These are phyloP conservation scores for Caenorhabditis latens DNA, from an alignment of 1,140 invertebrate species.

Conservation along the genomic window DNA sequence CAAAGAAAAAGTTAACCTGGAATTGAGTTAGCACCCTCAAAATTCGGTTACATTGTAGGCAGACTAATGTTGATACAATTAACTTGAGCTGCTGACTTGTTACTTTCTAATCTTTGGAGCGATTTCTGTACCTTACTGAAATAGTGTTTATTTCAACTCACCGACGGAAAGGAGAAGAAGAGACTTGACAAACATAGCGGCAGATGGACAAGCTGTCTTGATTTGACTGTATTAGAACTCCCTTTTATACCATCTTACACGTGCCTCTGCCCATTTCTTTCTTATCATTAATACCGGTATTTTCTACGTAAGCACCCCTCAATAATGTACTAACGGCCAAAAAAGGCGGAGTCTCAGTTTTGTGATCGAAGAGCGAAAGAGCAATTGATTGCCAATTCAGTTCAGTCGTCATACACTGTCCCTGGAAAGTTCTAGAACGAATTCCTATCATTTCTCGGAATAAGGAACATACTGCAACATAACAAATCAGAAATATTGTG, in stretches of 20 bases:
- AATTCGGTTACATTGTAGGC: not conserved
- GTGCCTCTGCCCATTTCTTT: slow-evolving; percentile 14
- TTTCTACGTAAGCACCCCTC: slow-evolving; percentile 29
- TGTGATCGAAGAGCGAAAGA: slow-evolving; percentile 28
- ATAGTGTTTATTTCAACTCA: not conserved
- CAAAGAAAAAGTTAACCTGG: not conserved
- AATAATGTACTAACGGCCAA: not conserved
- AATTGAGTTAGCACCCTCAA: slow-evolving; percentile 4
- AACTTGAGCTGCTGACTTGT: slow-evolving; percentile 10
- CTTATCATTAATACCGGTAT: slow-evolving; percentile 12
- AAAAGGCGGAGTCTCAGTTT: not conserved
- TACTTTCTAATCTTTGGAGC: not conserved
- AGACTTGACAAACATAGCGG: slow-evolving; percentile 44
- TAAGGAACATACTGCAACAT: not conserved
- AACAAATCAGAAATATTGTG: slow-evolving; percentile 12
- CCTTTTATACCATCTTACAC: slow-evolving; percentile 35
- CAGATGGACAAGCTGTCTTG: slow-evolving; percentile 41
- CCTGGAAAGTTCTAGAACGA: slow-evolving; percentile 4
- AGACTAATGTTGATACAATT: not conserved
- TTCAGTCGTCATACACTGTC: not conserved
- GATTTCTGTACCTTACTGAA: not conserved
- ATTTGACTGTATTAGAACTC: not conserved
- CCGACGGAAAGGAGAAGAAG: slow-evolving; percentile 41
- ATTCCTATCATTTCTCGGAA: not conserved
- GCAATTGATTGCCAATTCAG: not conserved